These are phyloP conservation scores for Trachelipus rathkii DNA, from an alignment of 1,140 invertebrate genomes.

Conservation along the genomic window DNA sequence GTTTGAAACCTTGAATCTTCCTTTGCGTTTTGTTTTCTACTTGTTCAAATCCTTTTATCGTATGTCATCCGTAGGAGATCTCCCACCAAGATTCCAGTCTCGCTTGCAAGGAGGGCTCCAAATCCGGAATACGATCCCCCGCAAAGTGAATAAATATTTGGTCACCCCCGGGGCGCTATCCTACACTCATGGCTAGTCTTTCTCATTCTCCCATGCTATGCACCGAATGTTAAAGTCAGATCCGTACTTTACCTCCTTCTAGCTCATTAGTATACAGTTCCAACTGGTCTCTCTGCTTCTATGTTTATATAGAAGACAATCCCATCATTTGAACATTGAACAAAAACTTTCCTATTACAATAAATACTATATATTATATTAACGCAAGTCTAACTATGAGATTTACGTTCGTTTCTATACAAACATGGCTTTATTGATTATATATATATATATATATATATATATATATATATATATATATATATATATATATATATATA, in stretches of 20 bases:
- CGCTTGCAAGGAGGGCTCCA: not conserved
- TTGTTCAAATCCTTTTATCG: not conserved
- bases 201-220: not conserved
- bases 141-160: slow-evolving; percentile 24
- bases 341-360: too few species aligned
- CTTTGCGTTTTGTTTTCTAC: not conserved
- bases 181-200: not conserved
- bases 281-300: too few species aligned
- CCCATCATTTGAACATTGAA: too few species aligned
- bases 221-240: not conserved
- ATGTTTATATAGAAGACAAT: too few species aligned
- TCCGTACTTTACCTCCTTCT: not conserved
- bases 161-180: slow-evolving; percentile 8
- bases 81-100: not conserved
- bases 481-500: not conserved
- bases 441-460: not conserved
- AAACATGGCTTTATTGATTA: not conserved
- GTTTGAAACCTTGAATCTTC: not conserved
- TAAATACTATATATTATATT: too few species aligned
- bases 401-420: not conserved
- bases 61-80: not conserved
- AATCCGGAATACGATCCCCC: slow-evolving; percentile 16
- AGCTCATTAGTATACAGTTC: not conserved
- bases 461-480: not conserved
- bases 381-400: too few species aligned